Evolutionary conservation across 1,140 invertebrate species (phyloP).

Genomic region (Augochlora pura): DNA sequence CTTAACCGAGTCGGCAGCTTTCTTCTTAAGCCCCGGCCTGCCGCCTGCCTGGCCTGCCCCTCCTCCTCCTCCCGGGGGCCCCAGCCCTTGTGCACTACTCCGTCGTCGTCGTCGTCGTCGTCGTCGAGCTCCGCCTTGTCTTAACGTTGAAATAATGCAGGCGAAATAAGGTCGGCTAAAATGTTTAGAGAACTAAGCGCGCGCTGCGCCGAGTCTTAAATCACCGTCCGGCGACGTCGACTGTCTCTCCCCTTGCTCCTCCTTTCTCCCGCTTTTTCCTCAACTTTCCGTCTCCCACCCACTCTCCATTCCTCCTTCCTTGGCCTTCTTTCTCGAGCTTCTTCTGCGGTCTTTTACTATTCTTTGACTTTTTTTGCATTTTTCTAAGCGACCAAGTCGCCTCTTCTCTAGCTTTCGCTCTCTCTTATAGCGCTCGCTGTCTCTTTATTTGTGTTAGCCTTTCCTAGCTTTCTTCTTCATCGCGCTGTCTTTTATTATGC

Average conservation of each 20-base stretch:
- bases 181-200: constrained; percentile 74
- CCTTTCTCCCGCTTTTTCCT: constrained; percentile 1
- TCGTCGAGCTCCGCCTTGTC: constrained; percentile 57
- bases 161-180: constrained; percentile 74
- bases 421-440: too few relatives aligned
- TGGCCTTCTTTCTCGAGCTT: background rate
- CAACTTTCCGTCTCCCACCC: background rate
- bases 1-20: constrained; percentile 69
- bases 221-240: constrained; percentile 62
- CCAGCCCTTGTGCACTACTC: constrained; percentile 41
- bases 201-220: constrained; percentile 62
- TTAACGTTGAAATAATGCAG: constrained; percentile 76
- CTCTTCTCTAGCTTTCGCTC: too few relatives aligned
- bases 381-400: background rate
- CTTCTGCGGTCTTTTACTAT: background rate
- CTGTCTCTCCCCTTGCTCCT: constrained; percentile 39
- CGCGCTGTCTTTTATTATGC: too few relatives aligned
- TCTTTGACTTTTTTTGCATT: constrained; percentile 7
- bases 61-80: constrained; percentile 34
- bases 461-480: too few relatives aligned
- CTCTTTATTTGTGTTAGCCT: too few relatives aligned
- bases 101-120: constrained; percentile 51
- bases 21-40: constrained; percentile 56
- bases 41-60: too few relatives aligned
- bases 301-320: background rate